Conservation (phyloP, 1,140 invertebrate species). For the Leptinotarsa defecta region DNA sequence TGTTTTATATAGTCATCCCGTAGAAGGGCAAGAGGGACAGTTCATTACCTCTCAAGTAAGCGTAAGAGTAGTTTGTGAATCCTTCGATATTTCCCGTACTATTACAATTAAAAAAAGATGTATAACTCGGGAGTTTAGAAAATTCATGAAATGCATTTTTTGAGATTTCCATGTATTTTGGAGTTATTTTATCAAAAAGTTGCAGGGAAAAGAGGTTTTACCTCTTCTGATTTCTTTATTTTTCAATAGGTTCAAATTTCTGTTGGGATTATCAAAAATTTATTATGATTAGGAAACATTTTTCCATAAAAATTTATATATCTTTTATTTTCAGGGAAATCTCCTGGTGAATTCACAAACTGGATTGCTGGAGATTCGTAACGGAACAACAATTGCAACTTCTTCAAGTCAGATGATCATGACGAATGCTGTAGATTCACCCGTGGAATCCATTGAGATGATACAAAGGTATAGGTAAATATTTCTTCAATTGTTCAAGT, state of each 20-base stretch:
- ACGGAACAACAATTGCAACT: conserved; percentile 43
- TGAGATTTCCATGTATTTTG: conserved; percentile 34
- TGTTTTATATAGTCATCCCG: conserved; percentile 65
- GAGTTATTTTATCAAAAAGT: no score
- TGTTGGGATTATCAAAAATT: no score
- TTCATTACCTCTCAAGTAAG: conserved; percentile 55
- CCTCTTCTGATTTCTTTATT: background rate
- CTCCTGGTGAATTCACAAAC: conserved; percentile 61
- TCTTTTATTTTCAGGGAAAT: conserved; percentile 51
- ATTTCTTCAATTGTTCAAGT: no score
- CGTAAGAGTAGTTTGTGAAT: no score
- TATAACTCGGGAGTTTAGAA: no score
- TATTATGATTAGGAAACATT: background rate
- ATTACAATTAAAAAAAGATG: no score
- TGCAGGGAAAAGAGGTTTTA: background rate
- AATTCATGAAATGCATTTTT: no score
- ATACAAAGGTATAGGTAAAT: conserved; percentile 44
- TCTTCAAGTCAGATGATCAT: conserved; percentile 41
- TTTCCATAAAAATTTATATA: background rate
- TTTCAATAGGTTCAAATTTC: no score
- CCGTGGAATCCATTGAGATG: conserved; percentile 55
- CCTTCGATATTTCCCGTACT: no score
- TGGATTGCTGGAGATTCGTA: conserved; percentile 57
- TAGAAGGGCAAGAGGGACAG: conserved; percentile 61
- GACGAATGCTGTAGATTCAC: conserved; percentile 36